These are phyloP conservation scores for Athrips mouffetella DNA, from an alignment of 2,888 invertebrate species.

Conservation along the genomic window DNA sequence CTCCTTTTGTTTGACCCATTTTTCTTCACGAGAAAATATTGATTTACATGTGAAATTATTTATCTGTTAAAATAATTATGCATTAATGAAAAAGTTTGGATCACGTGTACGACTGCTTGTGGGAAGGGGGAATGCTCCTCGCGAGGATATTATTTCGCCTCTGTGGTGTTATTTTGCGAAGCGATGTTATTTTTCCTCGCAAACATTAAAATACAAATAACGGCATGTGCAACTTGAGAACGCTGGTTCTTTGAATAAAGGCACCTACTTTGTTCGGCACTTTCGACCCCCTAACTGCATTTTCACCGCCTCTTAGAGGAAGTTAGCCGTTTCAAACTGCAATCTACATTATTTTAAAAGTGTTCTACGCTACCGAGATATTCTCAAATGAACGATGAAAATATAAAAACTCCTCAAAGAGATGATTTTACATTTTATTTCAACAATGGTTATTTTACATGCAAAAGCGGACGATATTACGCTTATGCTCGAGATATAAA, in stretches of 20 bases:
- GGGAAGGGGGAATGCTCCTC: not conserved
- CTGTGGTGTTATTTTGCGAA: constrained; percentile 11
- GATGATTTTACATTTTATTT: not conserved
- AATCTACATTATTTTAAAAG: constrained; percentile 15
- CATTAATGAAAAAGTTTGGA: too few relatives aligned
- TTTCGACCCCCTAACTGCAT: constrained; percentile 16
- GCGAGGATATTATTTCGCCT: constrained; percentile 36
- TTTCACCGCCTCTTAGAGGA: constrained; percentile 2
- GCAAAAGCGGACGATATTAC: not conserved
- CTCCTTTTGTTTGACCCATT: too few relatives aligned
- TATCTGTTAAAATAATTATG: too few relatives aligned
- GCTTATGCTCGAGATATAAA: not conserved
- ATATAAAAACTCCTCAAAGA: not conserved
- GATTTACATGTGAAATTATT: too few relatives aligned
- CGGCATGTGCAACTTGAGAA: constrained; percentile 38
- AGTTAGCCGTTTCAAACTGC: constrained; percentile 23
- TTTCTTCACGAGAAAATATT: too few relatives aligned
- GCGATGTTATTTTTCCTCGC: constrained; percentile 35
- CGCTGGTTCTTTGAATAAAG: constrained; percentile 38
- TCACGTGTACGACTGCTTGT: too few relatives aligned
- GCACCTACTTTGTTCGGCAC: constrained; percentile 31
- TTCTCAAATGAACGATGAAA: not conserved
- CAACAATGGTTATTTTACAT: not conserved
- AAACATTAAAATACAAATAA: constrained; percentile 58
- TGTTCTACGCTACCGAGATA: not conserved